phyloP scores from a whole-genome alignment of 2,113 vertebrate species.

The Chloebia gouldiae region DNA sequence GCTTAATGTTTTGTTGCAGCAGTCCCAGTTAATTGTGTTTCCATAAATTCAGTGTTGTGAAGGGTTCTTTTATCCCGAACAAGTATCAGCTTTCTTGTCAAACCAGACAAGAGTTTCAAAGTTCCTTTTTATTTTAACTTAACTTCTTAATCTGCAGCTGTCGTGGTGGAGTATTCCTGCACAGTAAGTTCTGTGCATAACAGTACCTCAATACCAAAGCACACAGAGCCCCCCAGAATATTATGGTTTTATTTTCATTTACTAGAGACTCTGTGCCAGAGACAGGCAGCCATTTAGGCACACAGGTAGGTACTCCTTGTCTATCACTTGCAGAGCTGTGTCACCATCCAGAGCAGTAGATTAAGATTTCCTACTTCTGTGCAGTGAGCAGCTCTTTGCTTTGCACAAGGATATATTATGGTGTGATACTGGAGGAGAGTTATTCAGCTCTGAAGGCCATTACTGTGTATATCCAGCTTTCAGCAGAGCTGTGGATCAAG shows the following conservation, averaged over 20 bases:
- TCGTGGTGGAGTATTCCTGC: background rate
- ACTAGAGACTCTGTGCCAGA: background rate
- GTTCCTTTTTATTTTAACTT: background rate
- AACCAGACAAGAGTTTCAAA: background rate
- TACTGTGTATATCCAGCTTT: rapidly evolving
- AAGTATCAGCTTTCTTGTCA: background rate
- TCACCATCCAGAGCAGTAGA: background rate
- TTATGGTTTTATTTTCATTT: background rate
- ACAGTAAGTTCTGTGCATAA: rapidly evolving
- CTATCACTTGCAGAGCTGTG: background rate
- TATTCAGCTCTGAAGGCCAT: background rate
- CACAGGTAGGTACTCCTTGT: too few species aligned
- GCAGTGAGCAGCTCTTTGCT: rapidly evolving
- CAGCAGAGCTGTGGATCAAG: background rate
- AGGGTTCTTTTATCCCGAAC: background rate
- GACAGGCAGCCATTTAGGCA: background rate
- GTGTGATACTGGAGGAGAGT: too few species aligned
- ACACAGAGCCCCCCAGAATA: rapidly evolving
- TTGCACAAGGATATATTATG: rapidly evolving
- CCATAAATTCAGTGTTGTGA: background rate
- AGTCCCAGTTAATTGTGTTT: background rate
- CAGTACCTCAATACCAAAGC: background rate
- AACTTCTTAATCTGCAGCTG: background rate
- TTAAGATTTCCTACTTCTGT: background rate
- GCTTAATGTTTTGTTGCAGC: background rate